Evolutionary conservation across 2,888 invertebrate species (phyloP).

Genomic region (Siphlonurus alternatus): DNA sequence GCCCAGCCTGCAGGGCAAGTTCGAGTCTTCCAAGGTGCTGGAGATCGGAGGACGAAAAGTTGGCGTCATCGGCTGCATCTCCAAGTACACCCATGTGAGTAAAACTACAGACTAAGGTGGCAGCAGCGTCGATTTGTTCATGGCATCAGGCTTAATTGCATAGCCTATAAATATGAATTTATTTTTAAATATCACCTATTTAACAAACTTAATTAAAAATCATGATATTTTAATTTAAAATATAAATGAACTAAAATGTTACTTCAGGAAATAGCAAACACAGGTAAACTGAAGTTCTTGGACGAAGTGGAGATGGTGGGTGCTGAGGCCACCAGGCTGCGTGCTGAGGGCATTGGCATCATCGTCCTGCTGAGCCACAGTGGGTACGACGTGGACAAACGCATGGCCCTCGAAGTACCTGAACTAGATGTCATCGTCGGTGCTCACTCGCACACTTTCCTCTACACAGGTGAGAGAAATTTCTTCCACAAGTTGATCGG

Average conservation of each 20-base stretch:
- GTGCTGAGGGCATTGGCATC: conserved; percentile 46
- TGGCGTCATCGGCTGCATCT: conserved; percentile 62
- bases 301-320: conserved; percentile 49
- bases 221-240: conserved; percentile 14
- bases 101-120: too few relatives aligned
- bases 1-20: conserved; percentile 39
- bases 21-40: conserved; percentile 45
- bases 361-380: conserved; percentile 73
- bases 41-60: conserved; percentile 44
- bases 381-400: conserved; percentile 42
- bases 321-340: conserved; percentile 43
- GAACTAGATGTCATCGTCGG: conserved; percentile 72
- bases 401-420: conserved; percentile 45
- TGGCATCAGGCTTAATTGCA: too few relatives aligned
- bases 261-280: conserved; percentile 43
- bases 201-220: neutral
- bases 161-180: too few relatives aligned
- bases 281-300: conserved; percentile 45
- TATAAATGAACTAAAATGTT: too few relatives aligned
- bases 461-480: conserved; percentile 46
- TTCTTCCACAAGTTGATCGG: too few relatives aligned
- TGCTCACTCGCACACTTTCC: conserved; percentile 63
- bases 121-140: too few relatives aligned
- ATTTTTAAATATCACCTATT: too few relatives aligned
- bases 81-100: conserved; percentile 45